Percentiles rank a stretch among this genome's conserved stretches.
Conservation (phyloP, 2,888 invertebrate genomes). For the Drosophila multiciliata region DNA sequence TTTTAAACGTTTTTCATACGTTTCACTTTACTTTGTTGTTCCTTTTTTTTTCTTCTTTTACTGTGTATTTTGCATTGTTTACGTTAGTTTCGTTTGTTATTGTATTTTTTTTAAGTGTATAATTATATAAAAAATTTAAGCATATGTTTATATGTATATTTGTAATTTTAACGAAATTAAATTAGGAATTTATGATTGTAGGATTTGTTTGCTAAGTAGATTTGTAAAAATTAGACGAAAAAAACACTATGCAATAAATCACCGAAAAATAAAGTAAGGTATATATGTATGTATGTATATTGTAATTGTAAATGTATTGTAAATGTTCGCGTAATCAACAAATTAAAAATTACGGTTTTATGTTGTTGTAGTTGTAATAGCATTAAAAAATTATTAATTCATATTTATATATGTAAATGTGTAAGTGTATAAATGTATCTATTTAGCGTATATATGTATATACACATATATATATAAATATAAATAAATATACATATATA, state of each 20-base stretch:
- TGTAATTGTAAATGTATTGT: slow-evolving; percentile 45
- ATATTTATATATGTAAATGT: slow-evolving; percentile 39
- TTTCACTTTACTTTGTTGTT: slow-evolving; percentile 56
- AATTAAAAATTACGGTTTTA: slow-evolving; percentile 71
- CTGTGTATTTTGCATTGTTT: slow-evolving; percentile 66
- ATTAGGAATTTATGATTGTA: slow-evolving; percentile 76
- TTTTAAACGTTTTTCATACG: slow-evolving; percentile 55
- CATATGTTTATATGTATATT: slow-evolving; percentile 61
- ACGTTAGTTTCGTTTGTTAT: slow-evolving; percentile 64
- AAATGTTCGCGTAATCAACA: slow-evolving; percentile 60
- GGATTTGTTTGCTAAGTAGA: slow-evolving; percentile 63
- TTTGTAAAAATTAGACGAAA: slow-evolving; percentile 69
- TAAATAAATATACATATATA: slow-evolving; percentile 31
- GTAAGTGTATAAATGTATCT: slow-evolving; percentile 58
- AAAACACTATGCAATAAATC: slow-evolving; percentile 77
- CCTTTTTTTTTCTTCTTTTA: slow-evolving; percentile 55
- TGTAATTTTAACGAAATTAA: slow-evolving; percentile 76
- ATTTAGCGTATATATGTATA: slow-evolving; percentile 67
- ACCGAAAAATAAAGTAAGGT: slow-evolving; percentile 79
- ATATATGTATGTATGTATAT: slow-evolving; percentile 48
- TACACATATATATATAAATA: slow-evolving; percentile 49
- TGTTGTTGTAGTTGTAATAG: slow-evolving; percentile 58
- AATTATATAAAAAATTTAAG: slow-evolving; percentile 70
- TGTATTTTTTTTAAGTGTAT: slow-evolving; percentile 64
- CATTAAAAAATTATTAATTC: slow-evolving; percentile 45